Base-by-base conservation (phyloP, 2,113 vertebrate species). In the Haliaeetus leucogaster region DNA sequence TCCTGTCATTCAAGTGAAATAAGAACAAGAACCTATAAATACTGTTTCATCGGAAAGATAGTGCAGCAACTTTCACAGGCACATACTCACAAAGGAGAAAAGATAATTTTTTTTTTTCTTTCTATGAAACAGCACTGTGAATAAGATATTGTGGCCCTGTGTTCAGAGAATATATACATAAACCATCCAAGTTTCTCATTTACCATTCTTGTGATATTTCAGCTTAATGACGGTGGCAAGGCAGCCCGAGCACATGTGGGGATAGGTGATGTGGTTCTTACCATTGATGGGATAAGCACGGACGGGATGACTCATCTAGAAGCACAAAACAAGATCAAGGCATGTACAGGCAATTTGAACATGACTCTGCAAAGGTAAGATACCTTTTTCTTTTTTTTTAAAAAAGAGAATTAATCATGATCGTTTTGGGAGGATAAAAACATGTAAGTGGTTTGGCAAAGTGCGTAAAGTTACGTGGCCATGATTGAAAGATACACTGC, bases 241-340 rank as follows among this genome's bases (percentile, higher is more conserved):
- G 99, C 99, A 21, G 98, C 98, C 62, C 98, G 97, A 96, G 99
- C 99, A 4, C 98, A 98, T 0, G 98, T 99, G 32, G 98, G 98
- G 14, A 98, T 99, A 43, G 99, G 99, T 26, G 99, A 99, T 53
- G 91, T 99, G 96, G 99, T 99, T 95, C 98, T 99, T 92, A 99
- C 98, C 96, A 99, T 99, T 42, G 99, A 99, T 45, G 99, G 99
- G 61, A 98, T 99, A 96, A 98, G 98, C 93, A 99, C 99, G 0
- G 99, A 99, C 0, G 98, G 99, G 63, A 99, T 99, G 99, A 99
- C 99, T 97, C 99, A 99, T 82, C 98, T 99, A 55, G 99, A 99
- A 98, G 99, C 99, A 65, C 99, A 99, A 97, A 99, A 99, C 98
- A 99, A 99, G 98, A 99, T 99, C 97, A 99, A 99, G 97, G 98